phyloP scores from a whole-genome alignment of 2,113 vertebrate species.

The Buteo buteo region DNA sequence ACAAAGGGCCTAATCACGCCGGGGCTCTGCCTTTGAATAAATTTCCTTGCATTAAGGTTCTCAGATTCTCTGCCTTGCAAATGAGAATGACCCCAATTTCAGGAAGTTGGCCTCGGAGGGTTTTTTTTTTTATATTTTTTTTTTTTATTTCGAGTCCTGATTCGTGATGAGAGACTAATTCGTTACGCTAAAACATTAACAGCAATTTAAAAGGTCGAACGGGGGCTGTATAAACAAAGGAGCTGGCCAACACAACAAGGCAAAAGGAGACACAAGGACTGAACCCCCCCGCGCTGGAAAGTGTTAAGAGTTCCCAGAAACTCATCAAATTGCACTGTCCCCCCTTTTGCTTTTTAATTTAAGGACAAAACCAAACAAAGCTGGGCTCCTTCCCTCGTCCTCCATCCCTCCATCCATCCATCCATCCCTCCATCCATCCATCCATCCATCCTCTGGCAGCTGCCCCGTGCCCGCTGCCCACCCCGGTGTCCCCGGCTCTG shows the following conservation, averaged over 20 bases:
- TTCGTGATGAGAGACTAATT: slow-evolving; percentile 99
- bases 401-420: background rate
- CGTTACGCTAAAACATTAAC: slow-evolving; percentile 99
- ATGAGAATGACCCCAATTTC: slow-evolving; percentile 99
- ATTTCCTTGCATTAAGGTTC: slow-evolving; percentile 88
- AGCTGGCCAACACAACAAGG: slow-evolving; percentile 72
- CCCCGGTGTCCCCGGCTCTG: rapidly evolving
- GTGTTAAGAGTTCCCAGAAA: slow-evolving; percentile 2
- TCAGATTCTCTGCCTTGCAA: slow-evolving; percentile 98
- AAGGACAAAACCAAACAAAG: background rate
- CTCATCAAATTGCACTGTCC: background rate
- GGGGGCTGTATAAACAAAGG: slow-evolving; percentile 84
- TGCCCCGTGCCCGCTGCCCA: background rate
- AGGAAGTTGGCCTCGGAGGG: slow-evolving; percentile 90
- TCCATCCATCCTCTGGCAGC: background rate
- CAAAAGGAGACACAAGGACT: slow-evolving; percentile 60
- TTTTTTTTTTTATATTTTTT: slow-evolving; percentile 53
- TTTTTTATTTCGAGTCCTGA: slow-evolving; percentile 92
- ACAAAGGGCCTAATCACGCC: slow-evolving; percentile 98
- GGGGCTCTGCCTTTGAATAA: slow-evolving; percentile 91
- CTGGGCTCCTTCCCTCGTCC: background rate
- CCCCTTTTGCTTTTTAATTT: background rate
- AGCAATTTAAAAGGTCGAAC: slow-evolving; percentile 97
- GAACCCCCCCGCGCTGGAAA: background rate
- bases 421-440: too few relatives aligned